Base-by-base conservation (phyloP, 2,113 vertebrate genomes). In the Corapipo altera region DNA sequence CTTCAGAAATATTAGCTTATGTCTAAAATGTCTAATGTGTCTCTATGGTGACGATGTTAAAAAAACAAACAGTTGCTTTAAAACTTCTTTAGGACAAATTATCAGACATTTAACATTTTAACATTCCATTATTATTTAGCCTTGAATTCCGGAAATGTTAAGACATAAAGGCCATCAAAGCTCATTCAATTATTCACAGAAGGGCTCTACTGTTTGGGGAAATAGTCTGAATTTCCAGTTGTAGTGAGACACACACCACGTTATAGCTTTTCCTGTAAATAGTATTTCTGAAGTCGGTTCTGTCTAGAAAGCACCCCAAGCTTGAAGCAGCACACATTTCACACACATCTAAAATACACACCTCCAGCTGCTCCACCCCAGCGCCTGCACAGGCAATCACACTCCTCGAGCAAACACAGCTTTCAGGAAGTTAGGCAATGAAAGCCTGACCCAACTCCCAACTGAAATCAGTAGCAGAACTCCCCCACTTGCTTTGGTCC, bases 341-440 rank as follows among this genome's bases (percentile, higher is more conserved):
- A 84, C 74, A 71, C 11, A 35, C 28, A 65, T 28, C 37, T 39
- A 23, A 83, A 90, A 49, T 0, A 86, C 24, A 57, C 26, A 52
- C 20, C 32, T 35, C 26, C 33, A 58, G 44, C 2, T 70, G 49
- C 30, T 86, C 62, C 55, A 33, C 20, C 44, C 26, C 23, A 74
- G 22, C 0, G 0, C 35, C 20, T 0, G 7, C 2, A 1, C 13
- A 67, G 55, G 41, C 11, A n/a, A 76, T 54, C 64, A 35, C 51
- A 57, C 12, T 77, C 64, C 55, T 67, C 21, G 55, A 41, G 46
- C 12, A n/a, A 58, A 35, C 33, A 12, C 19, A 79, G 48, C 30
- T 71, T 64, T 83, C 54, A 46, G 46, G 75, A 88, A 88, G 64
- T 85, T 85, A 55, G 59, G 32, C 58, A 80, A 86, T 61, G 54